Evolutionary conservation across 2,113 vertebrate genomes (phyloP).

Genomic region (Calypte anna): DNA sequence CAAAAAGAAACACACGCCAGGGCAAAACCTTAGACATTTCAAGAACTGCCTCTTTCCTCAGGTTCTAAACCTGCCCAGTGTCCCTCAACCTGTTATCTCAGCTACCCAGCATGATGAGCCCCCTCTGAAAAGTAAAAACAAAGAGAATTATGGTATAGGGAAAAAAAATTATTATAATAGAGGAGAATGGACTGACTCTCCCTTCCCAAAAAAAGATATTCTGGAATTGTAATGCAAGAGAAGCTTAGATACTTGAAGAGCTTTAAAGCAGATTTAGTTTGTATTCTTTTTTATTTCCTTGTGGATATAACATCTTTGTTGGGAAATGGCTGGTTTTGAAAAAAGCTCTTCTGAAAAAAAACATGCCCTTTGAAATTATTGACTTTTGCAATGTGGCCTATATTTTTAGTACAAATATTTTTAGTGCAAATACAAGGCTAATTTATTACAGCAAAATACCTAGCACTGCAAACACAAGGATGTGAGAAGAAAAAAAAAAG

Average conservation of each 20-base stretch:
- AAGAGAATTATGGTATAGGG: neutral
- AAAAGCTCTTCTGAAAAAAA: neutral
- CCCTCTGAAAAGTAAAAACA: neutral
- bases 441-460: neutral
- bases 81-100: slow-evolving; percentile 20
- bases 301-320: neutral
- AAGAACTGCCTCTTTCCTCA: neutral
- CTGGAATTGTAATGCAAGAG: neutral
- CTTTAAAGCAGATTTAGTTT: neutral
- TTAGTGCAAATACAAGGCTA: neutral
- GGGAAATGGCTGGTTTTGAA: neutral
- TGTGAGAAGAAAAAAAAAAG: neutral
- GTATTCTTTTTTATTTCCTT: neutral
- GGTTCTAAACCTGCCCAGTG: neutral
- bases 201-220: neutral
- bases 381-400: neutral
- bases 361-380: neutral
- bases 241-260: neutral
- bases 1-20: neutral
- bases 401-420: slow-evolving; percentile 38
- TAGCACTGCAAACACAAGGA: neutral
- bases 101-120: neutral
- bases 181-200: neutral
- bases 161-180: neutral
- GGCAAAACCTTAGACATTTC: neutral